Conservation (phyloP, 2,888 invertebrate genomes). For the Fabriciana adippe region DNA sequence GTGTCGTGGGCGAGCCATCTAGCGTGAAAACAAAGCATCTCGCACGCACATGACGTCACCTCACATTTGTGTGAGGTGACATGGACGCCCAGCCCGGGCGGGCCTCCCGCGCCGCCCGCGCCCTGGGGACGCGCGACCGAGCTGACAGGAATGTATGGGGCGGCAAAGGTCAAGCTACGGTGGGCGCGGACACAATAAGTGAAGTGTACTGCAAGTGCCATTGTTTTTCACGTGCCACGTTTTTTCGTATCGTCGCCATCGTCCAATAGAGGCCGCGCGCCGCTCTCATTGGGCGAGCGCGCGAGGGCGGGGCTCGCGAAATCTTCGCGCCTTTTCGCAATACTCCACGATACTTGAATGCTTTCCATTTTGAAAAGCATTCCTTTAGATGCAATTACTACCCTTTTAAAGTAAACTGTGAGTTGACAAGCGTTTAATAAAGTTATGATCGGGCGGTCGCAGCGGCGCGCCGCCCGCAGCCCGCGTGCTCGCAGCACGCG, state of each 20-base stretch:
- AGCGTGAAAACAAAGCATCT: constrained; percentile 16
- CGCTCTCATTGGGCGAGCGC: constrained; percentile 57
- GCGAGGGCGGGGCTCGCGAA: constrained; percentile 45
- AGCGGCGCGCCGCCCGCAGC: background rate
- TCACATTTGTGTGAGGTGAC: constrained; percentile 7
- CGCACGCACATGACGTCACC: constrained; percentile 4
- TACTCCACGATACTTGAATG: constrained; percentile 46
- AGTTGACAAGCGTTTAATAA: constrained; percentile 12
- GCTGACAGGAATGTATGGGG: background rate
- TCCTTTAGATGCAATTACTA: constrained; percentile 6
- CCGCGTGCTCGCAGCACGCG: background rate
- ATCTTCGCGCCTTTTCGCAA: constrained; percentile 62
- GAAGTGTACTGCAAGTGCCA: constrained; percentile 57
- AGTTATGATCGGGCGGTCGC: background rate
- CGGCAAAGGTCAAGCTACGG: constrained; percentile 39
- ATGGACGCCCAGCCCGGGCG: background rate
- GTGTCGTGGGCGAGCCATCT: constrained; percentile 25
- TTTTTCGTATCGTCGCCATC: constrained; percentile 48
- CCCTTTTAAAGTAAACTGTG: constrained; percentile 8
- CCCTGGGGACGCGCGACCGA: no score
- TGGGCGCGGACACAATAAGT: constrained; percentile 51
- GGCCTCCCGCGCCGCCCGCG: background rate
- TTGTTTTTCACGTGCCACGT: constrained; percentile 65
- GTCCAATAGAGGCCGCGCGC: constrained; percentile 59
- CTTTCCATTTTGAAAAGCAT: constrained; percentile 53